Evolutionary conservation across 2,797 vertebrate genomes (phyloP).

Genomic region (Eupleurogrammus muticus): DNA sequence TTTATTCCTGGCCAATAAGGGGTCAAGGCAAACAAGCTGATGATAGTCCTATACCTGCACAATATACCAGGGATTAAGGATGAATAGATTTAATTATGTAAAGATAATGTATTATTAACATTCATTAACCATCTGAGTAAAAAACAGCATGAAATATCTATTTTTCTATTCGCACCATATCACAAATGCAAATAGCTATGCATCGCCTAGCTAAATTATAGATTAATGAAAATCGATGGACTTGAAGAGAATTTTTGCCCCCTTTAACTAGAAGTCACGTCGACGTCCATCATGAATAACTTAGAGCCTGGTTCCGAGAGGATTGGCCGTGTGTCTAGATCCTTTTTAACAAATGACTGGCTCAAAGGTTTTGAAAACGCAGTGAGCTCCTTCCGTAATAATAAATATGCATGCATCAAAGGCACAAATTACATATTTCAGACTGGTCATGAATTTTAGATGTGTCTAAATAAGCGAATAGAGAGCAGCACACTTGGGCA

Average conservation of each 20-base stretch:
- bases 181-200: conserved; percentile 8
- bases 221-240: conserved; percentile 38
- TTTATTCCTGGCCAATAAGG: conserved; percentile 57
- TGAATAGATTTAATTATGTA: conserved; percentile 27
- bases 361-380: conserved; percentile 35
- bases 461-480: conserved; percentile 32
- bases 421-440: conserved; percentile 31
- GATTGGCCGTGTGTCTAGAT: conserved; percentile 17
- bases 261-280: conserved; percentile 15
- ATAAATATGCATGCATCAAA: conserved; percentile 51
- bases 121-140: conserved; percentile 28
- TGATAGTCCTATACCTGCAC: conserved; percentile 14
- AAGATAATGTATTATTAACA: conserved; percentile 33
- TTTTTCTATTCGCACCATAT: conserved; percentile 12
- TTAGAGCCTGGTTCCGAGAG: conserved; percentile 25
- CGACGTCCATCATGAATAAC: conserved; percentile 54
- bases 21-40: conserved; percentile 23
- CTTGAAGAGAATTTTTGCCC: conserved; percentile 10
- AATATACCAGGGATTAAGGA: neutral
- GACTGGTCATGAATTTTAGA: conserved; percentile 18
- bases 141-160: conserved; percentile 21
- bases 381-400: conserved; percentile 27
- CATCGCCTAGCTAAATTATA: conserved; percentile 27
- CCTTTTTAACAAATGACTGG: conserved; percentile 24
- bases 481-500: conserved; percentile 18